phyloP scores from a whole-genome alignment of 2,888 invertebrate genomes.

The Proisotoma minuta region DNA sequence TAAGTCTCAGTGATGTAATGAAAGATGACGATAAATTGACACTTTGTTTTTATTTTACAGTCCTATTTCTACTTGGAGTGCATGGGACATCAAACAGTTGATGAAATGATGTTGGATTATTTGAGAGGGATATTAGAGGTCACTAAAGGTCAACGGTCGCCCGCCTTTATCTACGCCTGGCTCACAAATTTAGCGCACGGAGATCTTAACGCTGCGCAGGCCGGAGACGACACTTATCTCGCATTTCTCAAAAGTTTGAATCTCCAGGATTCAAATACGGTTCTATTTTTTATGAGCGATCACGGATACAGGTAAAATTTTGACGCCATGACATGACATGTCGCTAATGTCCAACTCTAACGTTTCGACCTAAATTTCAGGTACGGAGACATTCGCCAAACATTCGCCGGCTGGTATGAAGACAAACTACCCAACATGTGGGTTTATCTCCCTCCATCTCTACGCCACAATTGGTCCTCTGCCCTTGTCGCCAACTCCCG shows the following conservation, averaged over 20 bases:
- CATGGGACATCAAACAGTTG: conserved; percentile 34
- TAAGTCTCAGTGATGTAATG: not conserved
- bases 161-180: conserved; percentile 40
- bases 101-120: conserved; percentile 33
- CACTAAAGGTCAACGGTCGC: conserved; percentile 13
- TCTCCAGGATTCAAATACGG: conserved; percentile 41
- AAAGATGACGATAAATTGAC: not conserved
- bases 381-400: conserved; percentile 64
- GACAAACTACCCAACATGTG: conserved; percentile 43
- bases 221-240: not conserved
- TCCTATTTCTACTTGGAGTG: conserved; percentile 27
- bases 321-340: too few species aligned
- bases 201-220: conserved; percentile 26
- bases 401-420: conserved; percentile 62
- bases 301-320: not conserved
- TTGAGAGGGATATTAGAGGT: conserved; percentile 23
- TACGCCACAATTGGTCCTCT: conserved; percentile 18
- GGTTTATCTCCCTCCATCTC: conserved; percentile 32
- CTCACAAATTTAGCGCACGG: conserved; percentile 37
- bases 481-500: conserved; percentile 15
- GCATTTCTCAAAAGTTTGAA: not conserved
- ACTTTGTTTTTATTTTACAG: not conserved
- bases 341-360: too few species aligned
- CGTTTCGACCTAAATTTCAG: too few species aligned
- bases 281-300: conserved; percentile 50